Percentiles rank a stretch among this genome's conserved stretches.
Evolutionary conservation across 2,797 vertebrate species (phyloP).

Genomic region (Channa striata): DNA sequence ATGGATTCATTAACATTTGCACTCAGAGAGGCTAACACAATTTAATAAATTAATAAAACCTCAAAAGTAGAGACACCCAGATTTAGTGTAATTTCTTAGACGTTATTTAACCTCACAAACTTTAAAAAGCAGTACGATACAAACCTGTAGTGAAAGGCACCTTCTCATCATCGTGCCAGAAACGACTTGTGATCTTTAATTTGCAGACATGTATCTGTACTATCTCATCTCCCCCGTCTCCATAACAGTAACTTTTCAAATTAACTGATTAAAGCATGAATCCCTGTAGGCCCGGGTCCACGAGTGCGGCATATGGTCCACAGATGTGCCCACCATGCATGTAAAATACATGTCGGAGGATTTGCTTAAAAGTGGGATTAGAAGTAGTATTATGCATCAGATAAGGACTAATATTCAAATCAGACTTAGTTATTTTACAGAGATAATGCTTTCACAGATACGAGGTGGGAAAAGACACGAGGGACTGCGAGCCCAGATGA

Average conservation of each 20-base stretch:
- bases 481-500: constrained; percentile 33
- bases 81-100: background rate
- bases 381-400: constrained; percentile 61
- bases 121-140: background rate
- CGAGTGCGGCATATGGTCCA: constrained; percentile 45
- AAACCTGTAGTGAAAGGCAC: constrained; percentile 19
- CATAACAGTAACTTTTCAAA: constrained; percentile 34
- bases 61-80: background rate
- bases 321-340: constrained; percentile 50
- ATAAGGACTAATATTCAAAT: constrained; percentile 74
- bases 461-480: constrained; percentile 23
- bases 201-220: background rate
- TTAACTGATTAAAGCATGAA: constrained; percentile 24
- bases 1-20: constrained; percentile 18
- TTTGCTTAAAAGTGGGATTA: constrained; percentile 51
- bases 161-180: constrained; percentile 2
- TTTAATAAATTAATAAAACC: constrained; percentile 15
- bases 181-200: too few relatives aligned
- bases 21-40: background rate
- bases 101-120: background rate
- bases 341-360: constrained; percentile 63
- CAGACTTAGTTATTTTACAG: constrained; percentile 39
- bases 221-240: constrained; percentile 12
- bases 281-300: background rate
- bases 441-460: constrained; percentile 63